Evolutionary conservation across 2,797 vertebrate genomes (phyloP), one percentile per base, ranked within the genome.

Genomic region (Pseudomugil gertrudae): DNA sequence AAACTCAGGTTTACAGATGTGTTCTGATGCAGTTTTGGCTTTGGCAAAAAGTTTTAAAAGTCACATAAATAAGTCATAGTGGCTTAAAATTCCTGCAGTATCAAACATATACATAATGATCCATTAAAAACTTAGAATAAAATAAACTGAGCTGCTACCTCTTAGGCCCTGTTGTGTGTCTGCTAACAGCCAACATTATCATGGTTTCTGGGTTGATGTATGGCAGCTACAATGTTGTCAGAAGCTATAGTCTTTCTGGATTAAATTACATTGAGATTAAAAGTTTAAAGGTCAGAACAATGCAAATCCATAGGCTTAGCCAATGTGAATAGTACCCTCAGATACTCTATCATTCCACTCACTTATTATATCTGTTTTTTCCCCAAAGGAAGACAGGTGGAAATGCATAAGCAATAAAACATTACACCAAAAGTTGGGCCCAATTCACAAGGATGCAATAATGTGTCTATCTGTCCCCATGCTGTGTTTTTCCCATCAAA

Each of bases 201-300:
- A 45, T 52, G 65, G 36, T 66, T 79, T 79, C 45, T 69, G 23
- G 66, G 66, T 64, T 70, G 64, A 84, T 70, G 52, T 76, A 30
- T 66, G 45, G 35, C 54, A 58, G 55, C 52, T 78, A 80, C 70
- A 58, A 52, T 48, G 51, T 64, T 61, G 61, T 82, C 70, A 83
- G 63, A 74, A n/a, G 53, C 57, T 73, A 75, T 74, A 72, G 59
- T 78, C 74, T 84, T 74, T 83, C 65, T 40, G 64, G 83, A 91
- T 91, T 90, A 87, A 86, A 87, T 87, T 75, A 81, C 69, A 68
- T 24, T 60, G 56, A 72, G 86, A 88, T 92, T 90, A 84, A 76
- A 76, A 51, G 75, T 76, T 84, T 76, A 91, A 74, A 88, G 84
- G 84, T 87, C 80, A 56, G 68, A 36, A 73, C 76, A 75, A 86